Conservation (phyloP, 2,113 vertebrate species). For the Neolamprologus caudopunctatus region DNA sequence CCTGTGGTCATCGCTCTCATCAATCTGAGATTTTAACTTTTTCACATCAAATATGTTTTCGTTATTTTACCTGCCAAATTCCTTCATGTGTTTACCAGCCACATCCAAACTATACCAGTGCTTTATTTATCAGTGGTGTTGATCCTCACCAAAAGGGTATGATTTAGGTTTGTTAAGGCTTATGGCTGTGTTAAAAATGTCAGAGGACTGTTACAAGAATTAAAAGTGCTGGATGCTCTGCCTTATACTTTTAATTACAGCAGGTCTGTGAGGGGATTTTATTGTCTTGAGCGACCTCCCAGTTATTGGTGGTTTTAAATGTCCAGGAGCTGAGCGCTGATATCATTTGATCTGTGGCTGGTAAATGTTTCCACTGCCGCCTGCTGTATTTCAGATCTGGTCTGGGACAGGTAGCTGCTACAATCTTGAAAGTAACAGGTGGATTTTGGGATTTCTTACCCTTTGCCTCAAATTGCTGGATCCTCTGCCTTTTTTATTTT, state of each 20-base stretch:
- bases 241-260: background rate
- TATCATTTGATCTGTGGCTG: background rate
- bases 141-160: background rate
- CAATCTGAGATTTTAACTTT: background rate
- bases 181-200: background rate
- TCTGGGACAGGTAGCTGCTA: background rate
- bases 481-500: background rate
- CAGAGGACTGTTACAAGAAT: background rate
- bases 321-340: background rate
- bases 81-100: background rate
- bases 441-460: background rate
- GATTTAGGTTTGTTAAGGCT: background rate
- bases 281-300: background rate
- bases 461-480: background rate
- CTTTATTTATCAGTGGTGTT: background rate
- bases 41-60: background rate
- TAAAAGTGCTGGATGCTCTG: background rate
- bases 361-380: background rate
- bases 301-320: background rate
- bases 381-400: background rate
- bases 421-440: background rate
- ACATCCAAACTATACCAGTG: background rate
- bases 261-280: background rate
- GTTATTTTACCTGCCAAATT: background rate
- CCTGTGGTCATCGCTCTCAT: background rate